Evolutionary conservation across 2,888 invertebrate species (phyloP).

Genomic region (Atethmia centrago): DNA sequence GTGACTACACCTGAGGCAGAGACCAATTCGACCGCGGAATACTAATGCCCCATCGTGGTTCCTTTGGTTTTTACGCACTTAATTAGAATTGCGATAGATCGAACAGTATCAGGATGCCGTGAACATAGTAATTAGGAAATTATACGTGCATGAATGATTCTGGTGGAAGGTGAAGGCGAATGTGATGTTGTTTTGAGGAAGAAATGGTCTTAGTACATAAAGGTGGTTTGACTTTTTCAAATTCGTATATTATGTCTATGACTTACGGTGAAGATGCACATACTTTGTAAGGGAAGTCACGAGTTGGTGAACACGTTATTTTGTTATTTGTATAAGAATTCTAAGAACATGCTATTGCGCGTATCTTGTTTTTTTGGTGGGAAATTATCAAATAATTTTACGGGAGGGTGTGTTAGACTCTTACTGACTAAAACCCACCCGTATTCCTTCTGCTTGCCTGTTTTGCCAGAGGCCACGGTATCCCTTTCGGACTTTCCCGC

Average conservation of each 20-base stretch:
- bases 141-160: neutral
- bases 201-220: neutral
- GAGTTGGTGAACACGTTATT: neutral
- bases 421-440: too few relatives aligned
- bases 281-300: too few relatives aligned
- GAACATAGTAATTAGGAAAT: constrained; percentile 39
- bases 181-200: neutral
- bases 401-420: too few relatives aligned
- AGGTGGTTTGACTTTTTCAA: neutral
- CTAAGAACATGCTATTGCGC: neutral
- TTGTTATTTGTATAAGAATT: neutral
- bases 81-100: constrained; percentile 58
- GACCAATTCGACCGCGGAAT: constrained; percentile 65
- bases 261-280: neutral
- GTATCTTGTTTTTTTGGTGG: too few relatives aligned
- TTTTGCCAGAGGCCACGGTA: too few relatives aligned
- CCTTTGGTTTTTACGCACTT: constrained; percentile 51
- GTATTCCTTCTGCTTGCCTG: too few relatives aligned
- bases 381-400: too few relatives aligned
- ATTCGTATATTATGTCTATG: neutral
- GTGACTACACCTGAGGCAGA: constrained; percentile 66
- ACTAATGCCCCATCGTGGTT: constrained; percentile 53
- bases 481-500: too few relatives aligned
- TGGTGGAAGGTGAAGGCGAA: neutral
- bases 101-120: constrained; percentile 48